Percentiles rank a stretch among this genome's conserved stretches.
phyloP scores from a whole-genome alignment of 2,797 vertebrate genomes.

The Pteropus rufus region DNA sequence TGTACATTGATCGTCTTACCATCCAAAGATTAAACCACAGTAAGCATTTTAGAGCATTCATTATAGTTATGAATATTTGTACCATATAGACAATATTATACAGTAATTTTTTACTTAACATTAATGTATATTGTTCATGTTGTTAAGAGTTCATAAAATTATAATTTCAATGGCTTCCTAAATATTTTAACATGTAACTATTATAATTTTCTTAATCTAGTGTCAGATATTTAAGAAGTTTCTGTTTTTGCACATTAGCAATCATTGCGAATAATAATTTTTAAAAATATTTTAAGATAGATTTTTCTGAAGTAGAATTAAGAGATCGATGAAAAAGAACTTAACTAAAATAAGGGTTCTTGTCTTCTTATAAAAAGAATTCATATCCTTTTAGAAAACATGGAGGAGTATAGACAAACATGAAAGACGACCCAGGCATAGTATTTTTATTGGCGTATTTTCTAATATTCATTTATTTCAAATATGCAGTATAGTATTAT shows the following conservation, averaged over 20 bases:
- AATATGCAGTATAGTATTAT: neutral
- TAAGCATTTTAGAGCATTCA: neutral
- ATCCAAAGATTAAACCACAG: neutral
- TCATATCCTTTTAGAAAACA: neutral
- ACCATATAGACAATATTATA: neutral
- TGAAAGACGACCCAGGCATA: neutral
- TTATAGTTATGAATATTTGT: neutral
- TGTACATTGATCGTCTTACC: neutral
- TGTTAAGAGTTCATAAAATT: neutral
- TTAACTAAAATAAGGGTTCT: neutral
- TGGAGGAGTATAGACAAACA: neutral
- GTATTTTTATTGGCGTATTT: neutral
- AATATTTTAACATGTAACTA: neutral
- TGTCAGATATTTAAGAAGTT: neutral
- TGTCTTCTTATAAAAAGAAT: slow-evolving; percentile 1
- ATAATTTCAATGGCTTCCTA: neutral
- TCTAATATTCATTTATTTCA: neutral
- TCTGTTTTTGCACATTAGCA: neutral
- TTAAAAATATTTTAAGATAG: neutral
- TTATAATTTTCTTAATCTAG: neutral
- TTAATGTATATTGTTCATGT: neutral
- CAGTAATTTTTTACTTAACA: neutral
- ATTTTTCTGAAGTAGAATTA: neutral
- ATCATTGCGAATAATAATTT: neutral
- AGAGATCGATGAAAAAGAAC: neutral